These are phyloP conservation scores for Torymus texanus DNA, from an alignment of 2,888 invertebrate species.

Conservation along the genomic window DNA sequence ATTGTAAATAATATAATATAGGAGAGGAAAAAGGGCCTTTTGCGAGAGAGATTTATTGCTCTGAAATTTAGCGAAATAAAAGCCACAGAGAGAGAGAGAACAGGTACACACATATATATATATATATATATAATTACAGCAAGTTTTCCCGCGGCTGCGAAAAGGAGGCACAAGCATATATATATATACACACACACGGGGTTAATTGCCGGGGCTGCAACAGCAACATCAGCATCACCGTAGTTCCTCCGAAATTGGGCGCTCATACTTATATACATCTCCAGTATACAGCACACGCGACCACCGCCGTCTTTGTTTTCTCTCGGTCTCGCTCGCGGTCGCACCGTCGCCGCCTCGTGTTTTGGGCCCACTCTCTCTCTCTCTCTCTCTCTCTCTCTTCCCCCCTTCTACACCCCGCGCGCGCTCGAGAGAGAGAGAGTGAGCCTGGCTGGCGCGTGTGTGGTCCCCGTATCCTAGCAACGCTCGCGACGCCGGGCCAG, in stretches of 20 bases:
- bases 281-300: neutral
- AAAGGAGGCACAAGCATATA: neutral
- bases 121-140: conserved; percentile 11
- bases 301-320: conserved; percentile 58
- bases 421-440: too few relatives aligned
- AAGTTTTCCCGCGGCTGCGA: conserved; percentile 1
- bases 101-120: too few relatives aligned
- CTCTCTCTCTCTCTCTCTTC: neutral
- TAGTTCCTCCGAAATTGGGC: too few relatives aligned
- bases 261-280: too few relatives aligned
- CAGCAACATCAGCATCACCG: too few relatives aligned
- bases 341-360: neutral
- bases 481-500: conserved; percentile 65
- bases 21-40: too few relatives aligned
- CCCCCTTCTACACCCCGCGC: neutral
- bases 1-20: conserved; percentile 15
- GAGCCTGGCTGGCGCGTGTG: conserved; percentile 66
- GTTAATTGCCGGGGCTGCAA: too few relatives aligned
- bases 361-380: conserved; percentile 1
- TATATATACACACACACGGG: too few relatives aligned
- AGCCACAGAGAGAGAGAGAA: neutral
- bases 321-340: conserved; percentile 41
- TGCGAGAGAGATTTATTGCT: neutral
- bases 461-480: conserved; percentile 74
- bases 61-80: conserved; percentile 22